These are phyloP conservation scores for Actinernus sp. DNA, from an alignment of 92 coral and sea anemone species.

Conservation along the genomic window DNA sequence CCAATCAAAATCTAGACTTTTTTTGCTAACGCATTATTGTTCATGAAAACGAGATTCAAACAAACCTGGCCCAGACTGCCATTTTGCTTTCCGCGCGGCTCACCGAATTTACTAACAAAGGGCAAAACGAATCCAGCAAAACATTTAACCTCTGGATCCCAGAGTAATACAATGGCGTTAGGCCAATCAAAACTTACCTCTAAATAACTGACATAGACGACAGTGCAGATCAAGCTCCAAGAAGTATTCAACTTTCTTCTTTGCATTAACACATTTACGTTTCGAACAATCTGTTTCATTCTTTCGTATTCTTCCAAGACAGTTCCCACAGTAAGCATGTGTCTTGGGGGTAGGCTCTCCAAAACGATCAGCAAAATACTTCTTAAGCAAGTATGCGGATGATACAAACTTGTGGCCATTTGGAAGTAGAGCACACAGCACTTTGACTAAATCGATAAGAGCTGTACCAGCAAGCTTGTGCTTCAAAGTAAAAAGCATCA, in stretches of 20 bases:
- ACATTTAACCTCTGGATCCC: too few relatives aligned
- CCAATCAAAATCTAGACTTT: too few relatives aligned
- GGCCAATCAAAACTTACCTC: too few relatives aligned
- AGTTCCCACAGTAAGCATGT: constrained; percentile 47
- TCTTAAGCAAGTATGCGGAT: constrained; percentile 55
- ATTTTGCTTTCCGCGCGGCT: too few relatives aligned
- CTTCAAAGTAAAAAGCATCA: constrained; percentile 49
- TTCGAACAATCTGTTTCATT: constrained; percentile 19
- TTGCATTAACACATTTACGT: constrained; percentile 17
- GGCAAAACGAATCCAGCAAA: too few relatives aligned
- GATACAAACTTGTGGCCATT: constrained; percentile 50
- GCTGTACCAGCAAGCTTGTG: constrained; percentile 60
- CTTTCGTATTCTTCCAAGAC: constrained; percentile 34
- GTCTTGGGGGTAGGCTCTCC: constrained; percentile 57
- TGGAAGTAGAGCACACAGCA: constrained; percentile 40
- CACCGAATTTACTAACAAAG: too few relatives aligned
- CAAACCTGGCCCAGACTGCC: too few relatives aligned
- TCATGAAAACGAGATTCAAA: too few relatives aligned
- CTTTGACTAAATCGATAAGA: constrained; percentile 45
- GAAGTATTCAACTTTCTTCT: constrained; percentile 37
- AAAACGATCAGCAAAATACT: constrained; percentile 55
- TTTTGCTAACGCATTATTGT: too few relatives aligned
- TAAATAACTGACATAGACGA: constrained; percentile 35
- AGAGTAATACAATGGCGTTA: too few relatives aligned
- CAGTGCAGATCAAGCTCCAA: constrained; percentile 53